Evolutionary conservation across 2,113 vertebrate species (phyloP), one percentile per base, ranked within the genome.

Genomic region (Centropus unirufus): DNA sequence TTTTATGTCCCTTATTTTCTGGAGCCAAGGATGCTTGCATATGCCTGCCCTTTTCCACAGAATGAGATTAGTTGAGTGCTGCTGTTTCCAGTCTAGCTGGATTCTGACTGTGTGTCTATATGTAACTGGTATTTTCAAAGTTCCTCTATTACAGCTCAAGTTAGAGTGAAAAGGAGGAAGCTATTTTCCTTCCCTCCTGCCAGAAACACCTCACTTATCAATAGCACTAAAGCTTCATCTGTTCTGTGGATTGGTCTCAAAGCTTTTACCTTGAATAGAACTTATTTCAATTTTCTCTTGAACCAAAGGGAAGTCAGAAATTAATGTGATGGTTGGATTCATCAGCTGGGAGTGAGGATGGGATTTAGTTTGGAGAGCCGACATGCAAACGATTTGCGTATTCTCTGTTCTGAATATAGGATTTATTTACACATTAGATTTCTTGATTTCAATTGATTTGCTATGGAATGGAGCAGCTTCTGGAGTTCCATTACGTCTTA

Each of bases 21-120:
- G 8, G 6, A 68, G 62, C 39, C 49, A 26, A 27, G 36, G 44
- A 9, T 69, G 34, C 68, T 68, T 47, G 36, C 26, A 23, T 68
- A 2, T 12, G 5, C 54, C 36, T 59, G 9, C 39, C 10, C 9
- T 62, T 90, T 52, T 26, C 39, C 59, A 18, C 18, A n/a, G 59
- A 47, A 34, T 0, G 2, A 18, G 2, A 0, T 21, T 14, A 49
- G 27, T 40, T 64, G 57, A 32, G 36, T 12, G 24, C 40, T 52
- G 16, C 39, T 70, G 22, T 55, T 89, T 36, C 63, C 52, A 74
- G 19, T 19, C 42, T 30, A 24, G 34, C 22, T 86, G 68, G 32
- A 23, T 90, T 79, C 34, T 74, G 59, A 11, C 68, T 26, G 29
- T 17, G 17, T 62, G 32, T 85, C 70, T 49, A 17, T 40, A 29